A percentile compares a stretch with the other conserved stretches of the same genome.
Conservation (phyloP, 2,888 invertebrate genomes). For the Lepidochitona cinerea region DNA sequence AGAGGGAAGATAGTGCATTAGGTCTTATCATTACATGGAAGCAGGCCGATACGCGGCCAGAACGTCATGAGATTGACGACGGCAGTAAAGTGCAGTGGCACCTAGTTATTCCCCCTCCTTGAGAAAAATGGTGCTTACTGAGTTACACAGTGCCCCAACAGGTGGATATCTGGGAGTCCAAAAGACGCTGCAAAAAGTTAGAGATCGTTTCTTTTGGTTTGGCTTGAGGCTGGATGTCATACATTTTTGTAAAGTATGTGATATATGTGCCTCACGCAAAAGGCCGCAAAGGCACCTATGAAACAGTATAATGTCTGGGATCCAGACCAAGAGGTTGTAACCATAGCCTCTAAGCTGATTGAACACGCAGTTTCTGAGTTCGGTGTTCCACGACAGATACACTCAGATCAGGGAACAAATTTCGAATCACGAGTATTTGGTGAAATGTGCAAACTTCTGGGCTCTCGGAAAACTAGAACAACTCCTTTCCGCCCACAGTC, state of each 20-base stretch:
- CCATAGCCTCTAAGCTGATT: constrained; percentile 30
- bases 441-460: constrained; percentile 29
- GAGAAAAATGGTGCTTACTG: not conserved
- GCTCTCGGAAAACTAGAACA: constrained; percentile 30
- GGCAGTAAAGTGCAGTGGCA: too few relatives aligned
- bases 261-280: constrained; percentile 19
- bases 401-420: constrained; percentile 28
- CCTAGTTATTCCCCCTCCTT: too few relatives aligned
- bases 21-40: too few relatives aligned
- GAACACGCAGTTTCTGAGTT: constrained; percentile 22
- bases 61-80: too few relatives aligned
- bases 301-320: constrained; percentile 3
- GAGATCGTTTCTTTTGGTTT: constrained; percentile 10
- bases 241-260: constrained; percentile 23
- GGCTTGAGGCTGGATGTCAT: constrained; percentile 14
- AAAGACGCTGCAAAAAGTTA: not conserved
- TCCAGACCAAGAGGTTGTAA: constrained; percentile 28
- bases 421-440: constrained; percentile 31
- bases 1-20: too few relatives aligned
- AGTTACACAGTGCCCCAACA: constrained; percentile 10
- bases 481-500: constrained; percentile 23
- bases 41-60: too few relatives aligned
- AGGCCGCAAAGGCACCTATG: constrained; percentile 7
- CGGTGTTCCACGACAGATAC: constrained; percentile 27
- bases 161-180: constrained; percentile 19